Conservation (phyloP, 2,113 vertebrate species). For the Hystrix cristata region DNA sequence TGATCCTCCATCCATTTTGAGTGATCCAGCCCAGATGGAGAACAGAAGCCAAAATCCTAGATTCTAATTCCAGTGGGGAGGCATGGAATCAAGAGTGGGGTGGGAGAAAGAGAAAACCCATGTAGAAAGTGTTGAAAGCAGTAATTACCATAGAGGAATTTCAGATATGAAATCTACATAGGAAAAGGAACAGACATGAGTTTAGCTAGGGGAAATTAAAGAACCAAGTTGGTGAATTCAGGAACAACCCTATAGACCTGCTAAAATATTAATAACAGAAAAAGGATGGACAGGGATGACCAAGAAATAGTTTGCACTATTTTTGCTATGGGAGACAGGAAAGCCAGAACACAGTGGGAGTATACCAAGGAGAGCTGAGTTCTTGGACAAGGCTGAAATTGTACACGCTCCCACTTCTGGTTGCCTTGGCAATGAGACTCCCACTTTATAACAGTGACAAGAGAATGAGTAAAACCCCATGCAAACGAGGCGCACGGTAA, state of each 20-base stretch:
- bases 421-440: constrained; percentile 73
- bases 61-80: background rate
- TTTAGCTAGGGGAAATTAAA: background rate
- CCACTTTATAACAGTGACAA: constrained; percentile 66
- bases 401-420: constrained; percentile 65
- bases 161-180: background rate
- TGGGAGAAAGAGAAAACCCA: background rate
- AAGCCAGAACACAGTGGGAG: constrained; percentile 23
- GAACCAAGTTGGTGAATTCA: background rate
- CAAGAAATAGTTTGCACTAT: background rate
- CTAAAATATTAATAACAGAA: background rate
- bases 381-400: constrained; percentile 54
- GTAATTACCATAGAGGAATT: background rate
- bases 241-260: background rate
- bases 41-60: constrained; percentile 16
- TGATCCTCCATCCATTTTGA: background rate
- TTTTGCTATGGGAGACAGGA: background rate
- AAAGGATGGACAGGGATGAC: background rate
- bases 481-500: constrained; percentile 1
- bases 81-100: background rate
- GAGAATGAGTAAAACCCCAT: constrained; percentile 67
- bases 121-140: background rate
- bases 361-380: background rate
- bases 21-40: background rate
- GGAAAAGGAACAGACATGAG: background rate